Percentiles rank a stretch among this genome's conserved stretches.
phyloP scores from a whole-genome alignment of 2,113 vertebrate species.

The Cichladusa arquata region DNA sequence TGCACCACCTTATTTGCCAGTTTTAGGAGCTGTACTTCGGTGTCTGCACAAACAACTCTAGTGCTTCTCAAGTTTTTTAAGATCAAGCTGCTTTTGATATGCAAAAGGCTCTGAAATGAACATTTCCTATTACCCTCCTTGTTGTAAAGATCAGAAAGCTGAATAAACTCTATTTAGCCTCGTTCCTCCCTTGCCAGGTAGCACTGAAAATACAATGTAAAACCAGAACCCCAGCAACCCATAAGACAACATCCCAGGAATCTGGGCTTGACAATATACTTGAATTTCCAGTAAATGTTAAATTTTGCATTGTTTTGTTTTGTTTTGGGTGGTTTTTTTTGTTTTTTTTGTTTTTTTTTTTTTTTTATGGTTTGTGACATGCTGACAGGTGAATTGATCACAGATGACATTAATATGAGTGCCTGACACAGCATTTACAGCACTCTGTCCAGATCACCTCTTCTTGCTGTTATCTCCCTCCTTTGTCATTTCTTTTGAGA shows the following conservation, averaged over 20 bases:
- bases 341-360: neutral
- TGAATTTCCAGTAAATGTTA: neutral
- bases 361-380: neutral
- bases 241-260: accelerated
- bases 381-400: neutral
- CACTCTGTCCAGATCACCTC: neutral
- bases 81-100: neutral
- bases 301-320: neutral
- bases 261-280: neutral
- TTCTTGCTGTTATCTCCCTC: neutral
- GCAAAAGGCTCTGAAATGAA: neutral
- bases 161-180: neutral
- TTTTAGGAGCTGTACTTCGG: neutral
- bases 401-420: neutral
- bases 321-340: neutral
- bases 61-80: neutral
- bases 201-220: accelerated
- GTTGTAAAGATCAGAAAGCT: neutral
- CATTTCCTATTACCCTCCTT: neutral
- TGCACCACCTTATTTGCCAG: neutral
- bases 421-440: neutral
- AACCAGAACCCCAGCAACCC: neutral
- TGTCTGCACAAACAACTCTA: neutral
- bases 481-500: neutral
- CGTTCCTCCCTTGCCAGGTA: neutral